These are phyloP conservation scores for Genyomyrus donnyi DNA, from an alignment of 2,113 vertebrate species.

Conservation along the genomic window DNA sequence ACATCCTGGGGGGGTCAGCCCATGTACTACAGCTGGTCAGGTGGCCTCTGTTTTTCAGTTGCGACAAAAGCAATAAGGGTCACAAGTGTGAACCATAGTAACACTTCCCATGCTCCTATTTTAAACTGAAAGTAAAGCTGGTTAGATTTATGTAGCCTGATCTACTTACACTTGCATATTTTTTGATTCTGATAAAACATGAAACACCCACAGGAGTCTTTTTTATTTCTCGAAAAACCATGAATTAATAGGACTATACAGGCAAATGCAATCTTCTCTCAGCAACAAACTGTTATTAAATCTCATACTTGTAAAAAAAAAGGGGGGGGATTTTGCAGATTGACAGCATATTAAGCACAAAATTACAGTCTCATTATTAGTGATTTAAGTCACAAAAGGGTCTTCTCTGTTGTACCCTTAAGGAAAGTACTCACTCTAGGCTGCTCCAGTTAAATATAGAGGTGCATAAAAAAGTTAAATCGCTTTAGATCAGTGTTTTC, in stretches of 20 bases:
- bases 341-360: not conserved
- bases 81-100: slow-evolving; percentile 11
- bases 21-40: not conserved
- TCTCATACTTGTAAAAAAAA: not conserved
- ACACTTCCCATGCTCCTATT: not conserved
- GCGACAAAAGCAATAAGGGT: slow-evolving; percentile 19
- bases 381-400: not conserved
- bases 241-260: not conserved
- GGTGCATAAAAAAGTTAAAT: not conserved
- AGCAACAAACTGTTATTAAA: not conserved
- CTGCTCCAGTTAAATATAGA: not conserved
- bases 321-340: not conserved
- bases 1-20: not conserved
- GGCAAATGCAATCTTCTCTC: not conserved
- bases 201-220: not conserved
- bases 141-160: not conserved
- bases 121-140: not conserved
- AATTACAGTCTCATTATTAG: not conserved
- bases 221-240: not conserved
- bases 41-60: slow-evolving; percentile 12
- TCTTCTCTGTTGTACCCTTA: not conserved
- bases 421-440: not conserved
- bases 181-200: not conserved
- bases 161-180: not conserved
- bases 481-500: not conserved